A percentile compares a stretch with the other conserved stretches of the same genome.
phyloP scores from a whole-genome alignment of 2,113 vertebrate species.

The Galeopterus variegatus region DNA sequence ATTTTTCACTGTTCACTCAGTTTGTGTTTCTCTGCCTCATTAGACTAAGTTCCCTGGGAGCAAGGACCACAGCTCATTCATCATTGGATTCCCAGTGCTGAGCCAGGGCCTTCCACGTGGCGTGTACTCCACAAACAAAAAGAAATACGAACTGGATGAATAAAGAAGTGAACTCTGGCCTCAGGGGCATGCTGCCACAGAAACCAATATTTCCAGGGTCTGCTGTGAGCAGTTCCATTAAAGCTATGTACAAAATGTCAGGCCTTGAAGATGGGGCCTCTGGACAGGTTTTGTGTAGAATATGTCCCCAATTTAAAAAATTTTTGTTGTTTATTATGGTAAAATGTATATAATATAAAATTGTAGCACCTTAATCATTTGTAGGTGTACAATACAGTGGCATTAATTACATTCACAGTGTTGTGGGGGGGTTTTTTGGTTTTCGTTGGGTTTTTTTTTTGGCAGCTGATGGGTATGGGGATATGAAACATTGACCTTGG shows the following conservation, averaged over 20 bases:
- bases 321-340: not conserved
- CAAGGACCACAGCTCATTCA: not conserved
- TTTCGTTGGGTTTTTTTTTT: no score
- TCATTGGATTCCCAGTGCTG: not conserved
- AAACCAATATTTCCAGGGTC: not conserved
- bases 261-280: not conserved
- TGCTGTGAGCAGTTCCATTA: not conserved
- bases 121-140: not conserved
- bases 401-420: not conserved
- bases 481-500: no score
- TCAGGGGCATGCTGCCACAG: not conserved
- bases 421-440: not conserved
- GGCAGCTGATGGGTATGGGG: no score
- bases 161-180: not conserved
- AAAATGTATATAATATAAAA: not conserved
- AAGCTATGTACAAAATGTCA: not conserved
- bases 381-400: not conserved
- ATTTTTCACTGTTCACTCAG: not conserved
- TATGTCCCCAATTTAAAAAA: not conserved
- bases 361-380: not conserved
- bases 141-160: not conserved
- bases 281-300: not conserved
- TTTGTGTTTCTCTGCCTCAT: not conserved
- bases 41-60: not conserved
- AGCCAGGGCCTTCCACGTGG: not conserved